A percentile compares a stretch with the other conserved stretches of the same genome.
Conservation (phyloP, 2,888 invertebrate species). For the Bhutanitis thaidina region DNA sequence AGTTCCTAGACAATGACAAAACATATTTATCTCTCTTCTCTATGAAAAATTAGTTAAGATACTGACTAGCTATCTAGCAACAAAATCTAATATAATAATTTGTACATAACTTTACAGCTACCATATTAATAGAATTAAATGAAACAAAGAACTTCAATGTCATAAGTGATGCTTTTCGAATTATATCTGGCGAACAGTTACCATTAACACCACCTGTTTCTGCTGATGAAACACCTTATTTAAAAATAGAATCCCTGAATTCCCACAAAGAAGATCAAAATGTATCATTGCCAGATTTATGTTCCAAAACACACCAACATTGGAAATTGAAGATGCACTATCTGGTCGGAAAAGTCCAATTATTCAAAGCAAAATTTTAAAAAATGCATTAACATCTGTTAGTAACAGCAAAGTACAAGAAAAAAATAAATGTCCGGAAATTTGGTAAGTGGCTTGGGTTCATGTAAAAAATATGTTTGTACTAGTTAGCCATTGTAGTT, state of each 20-base stretch:
- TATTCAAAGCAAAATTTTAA: constrained; percentile 47
- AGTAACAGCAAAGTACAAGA: constrained; percentile 31
- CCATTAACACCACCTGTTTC: constrained; percentile 26
- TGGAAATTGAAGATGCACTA: constrained; percentile 62
- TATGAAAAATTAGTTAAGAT: no score
- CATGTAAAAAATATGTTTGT: no score
- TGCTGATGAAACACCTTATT: constrained; percentile 7
- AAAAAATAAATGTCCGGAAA: constrained; percentile 59
- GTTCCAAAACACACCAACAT: constrained; percentile 45
- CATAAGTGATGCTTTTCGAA: constrained; percentile 48
- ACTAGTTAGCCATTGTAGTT: no score
- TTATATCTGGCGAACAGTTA: constrained; percentile 43
- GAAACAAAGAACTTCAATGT: constrained; percentile 55
- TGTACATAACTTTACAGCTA: constrained; percentile 42
- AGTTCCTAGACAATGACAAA: no score
- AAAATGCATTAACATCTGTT: constrained; percentile 19
- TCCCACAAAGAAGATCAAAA: constrained; percentile 26
- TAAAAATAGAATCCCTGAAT: constrained; percentile 22
- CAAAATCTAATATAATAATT: no score
- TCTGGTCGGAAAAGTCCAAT: constrained; percentile 62
- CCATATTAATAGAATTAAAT: constrained; percentile 45
- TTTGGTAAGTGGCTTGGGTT: constrained; percentile 41
- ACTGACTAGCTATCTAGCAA: no score
- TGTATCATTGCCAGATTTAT: constrained; percentile 2
- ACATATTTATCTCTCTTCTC: no score